Evolutionary conservation across 2,888 invertebrate genomes (phyloP), one percentile per base, ranked within the genome.

Genomic region (Bembecia ichneumoniformis): DNA sequence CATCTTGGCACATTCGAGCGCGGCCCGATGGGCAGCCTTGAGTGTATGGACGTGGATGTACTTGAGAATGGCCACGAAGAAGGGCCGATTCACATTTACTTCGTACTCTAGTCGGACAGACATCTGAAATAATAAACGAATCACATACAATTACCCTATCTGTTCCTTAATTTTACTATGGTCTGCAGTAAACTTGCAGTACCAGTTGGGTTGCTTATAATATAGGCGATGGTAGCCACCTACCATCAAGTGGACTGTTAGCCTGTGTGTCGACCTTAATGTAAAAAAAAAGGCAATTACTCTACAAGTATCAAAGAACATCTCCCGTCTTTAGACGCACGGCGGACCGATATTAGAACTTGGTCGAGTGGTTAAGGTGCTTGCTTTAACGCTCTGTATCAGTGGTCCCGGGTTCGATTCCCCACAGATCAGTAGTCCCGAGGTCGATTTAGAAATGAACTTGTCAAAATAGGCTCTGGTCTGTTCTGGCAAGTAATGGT

Each of bases 1-100:
- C 34, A 96, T 74, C 77, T 97, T 97, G 64, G 93, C 93, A 56
- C 96, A 89, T 74, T 97, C 96, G 46, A 97, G 74, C 0, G 96
- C 94, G 0, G 96, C 96, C 53, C 95, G 89, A 64, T 94, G 93
- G 68, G 95, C 96, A 0, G 95, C 95, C 58, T 92, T 89, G 56
- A 93, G 93, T 0, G 93, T 92, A 10, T 96, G 88, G 61, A 93
- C 90, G 49, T 90, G 86, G 49, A 95, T 73, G 65, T 96, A 95
- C 62, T 93, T 93, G 69, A 96, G 91, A 34, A 96, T 70, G 0
- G 93, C 90, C 16, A 96, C 89, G 70, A 73, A 74, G 58, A 80
- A 82, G 0, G 74, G 56, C 0, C 83, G 69, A 47, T 84, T 84
- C 49, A 82, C 82, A 10, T 68, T 43, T 46, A 60, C 66, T 9